These are phyloP conservation scores for Delichon dasypus DNA, from an alignment of 2,797 vertebrate species.

Conservation along the genomic window DNA sequence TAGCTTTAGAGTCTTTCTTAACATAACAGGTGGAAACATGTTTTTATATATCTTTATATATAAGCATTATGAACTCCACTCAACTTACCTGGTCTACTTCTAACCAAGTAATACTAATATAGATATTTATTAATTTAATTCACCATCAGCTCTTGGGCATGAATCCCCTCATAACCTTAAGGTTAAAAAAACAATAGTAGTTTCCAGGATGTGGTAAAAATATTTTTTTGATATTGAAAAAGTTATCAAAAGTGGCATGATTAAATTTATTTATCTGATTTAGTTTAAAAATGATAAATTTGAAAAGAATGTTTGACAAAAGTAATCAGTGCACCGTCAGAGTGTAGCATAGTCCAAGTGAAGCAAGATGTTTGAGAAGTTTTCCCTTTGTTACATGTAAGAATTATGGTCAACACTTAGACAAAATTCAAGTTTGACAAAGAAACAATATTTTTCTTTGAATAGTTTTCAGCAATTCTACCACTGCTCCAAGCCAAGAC, in stretches of 20 bases:
- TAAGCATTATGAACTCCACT: not conserved
- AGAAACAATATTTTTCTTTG: not conserved
- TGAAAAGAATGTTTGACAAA: not conserved
- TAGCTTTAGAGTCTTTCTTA: not conserved
- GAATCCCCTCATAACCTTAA: not conserved
- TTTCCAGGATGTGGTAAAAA: not conserved
- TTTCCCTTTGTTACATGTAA: not conserved
- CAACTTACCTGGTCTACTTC: not conserved
- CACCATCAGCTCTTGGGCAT: not conserved
- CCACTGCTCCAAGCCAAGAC: not conserved
- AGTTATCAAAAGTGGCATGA: not conserved
- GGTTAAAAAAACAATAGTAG: not conserved
- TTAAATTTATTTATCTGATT: not conserved
- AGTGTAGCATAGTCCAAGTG: not conserved
- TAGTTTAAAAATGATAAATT: not conserved
- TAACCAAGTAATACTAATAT: not conserved
- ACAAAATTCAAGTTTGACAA: not conserved
- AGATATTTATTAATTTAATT: not conserved
- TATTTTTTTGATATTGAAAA: not conserved
- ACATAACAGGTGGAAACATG: not conserved
- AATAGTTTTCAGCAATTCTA: not conserved
- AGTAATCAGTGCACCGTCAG: not conserved
- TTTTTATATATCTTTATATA: not conserved
- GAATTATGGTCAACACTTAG: not conserved
- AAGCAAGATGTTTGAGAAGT: not conserved